Conservation (phyloP, 2,113 vertebrate species). For the Rhea pennata region DNA sequence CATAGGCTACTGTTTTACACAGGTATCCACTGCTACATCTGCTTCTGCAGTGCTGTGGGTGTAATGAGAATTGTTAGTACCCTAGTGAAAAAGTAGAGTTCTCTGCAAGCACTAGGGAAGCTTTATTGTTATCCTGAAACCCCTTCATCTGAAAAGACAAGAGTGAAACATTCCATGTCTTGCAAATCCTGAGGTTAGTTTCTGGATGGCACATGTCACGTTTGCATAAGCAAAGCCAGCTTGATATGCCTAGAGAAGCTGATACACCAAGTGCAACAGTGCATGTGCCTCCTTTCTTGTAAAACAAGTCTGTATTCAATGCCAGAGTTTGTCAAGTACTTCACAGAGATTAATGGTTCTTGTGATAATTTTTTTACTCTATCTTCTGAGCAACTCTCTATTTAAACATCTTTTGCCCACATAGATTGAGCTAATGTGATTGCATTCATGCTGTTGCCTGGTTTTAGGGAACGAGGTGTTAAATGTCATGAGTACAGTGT, state of each 20-base stretch:
- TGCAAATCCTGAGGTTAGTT: neutral
- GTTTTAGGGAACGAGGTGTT: neutral
- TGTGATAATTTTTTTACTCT: neutral
- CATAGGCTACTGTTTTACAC: rapidly evolving
- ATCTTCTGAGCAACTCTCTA: neutral
- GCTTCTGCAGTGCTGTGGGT: neutral
- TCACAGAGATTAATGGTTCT: neutral
- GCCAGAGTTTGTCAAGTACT: neutral
- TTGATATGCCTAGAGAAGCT: neutral
- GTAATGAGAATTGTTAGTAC: neutral
- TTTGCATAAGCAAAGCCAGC: neutral
- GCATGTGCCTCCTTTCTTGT: rapidly evolving
- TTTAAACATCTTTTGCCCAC: neutral
- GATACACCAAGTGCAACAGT: neutral
- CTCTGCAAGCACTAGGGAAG: neutral
- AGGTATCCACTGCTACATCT: neutral
- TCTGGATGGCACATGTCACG: neutral
- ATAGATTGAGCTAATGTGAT: neutral
- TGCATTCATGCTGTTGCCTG: neutral
- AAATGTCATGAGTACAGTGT: neutral
- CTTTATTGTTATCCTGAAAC: neutral
- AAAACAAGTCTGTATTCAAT: neutral
- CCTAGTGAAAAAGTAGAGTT: neutral
- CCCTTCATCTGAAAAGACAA: neutral
- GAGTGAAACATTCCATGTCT: too few relatives aligned